Evolutionary conservation across 2,797 vertebrate species (phyloP).

Genomic region (Eulemur mongoz): DNA sequence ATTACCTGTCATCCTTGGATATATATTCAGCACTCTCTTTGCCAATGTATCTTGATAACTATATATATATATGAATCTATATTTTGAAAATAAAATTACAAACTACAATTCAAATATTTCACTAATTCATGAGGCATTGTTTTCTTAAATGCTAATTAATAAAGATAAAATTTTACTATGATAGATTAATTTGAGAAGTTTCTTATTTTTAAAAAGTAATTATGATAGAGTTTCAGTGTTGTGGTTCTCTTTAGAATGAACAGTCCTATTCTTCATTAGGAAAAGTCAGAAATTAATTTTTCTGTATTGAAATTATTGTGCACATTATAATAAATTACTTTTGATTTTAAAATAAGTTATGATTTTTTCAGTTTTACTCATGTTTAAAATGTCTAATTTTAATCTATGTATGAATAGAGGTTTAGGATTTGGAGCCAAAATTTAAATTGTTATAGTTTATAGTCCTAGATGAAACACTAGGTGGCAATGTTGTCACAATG

Average conservation of each 20-base stretch:
- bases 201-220: constrained; percentile 7
- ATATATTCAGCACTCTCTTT: neutral
- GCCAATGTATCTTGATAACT: neutral
- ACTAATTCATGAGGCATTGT: neutral
- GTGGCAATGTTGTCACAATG: constrained; percentile 87
- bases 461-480: constrained; percentile 76
- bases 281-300: constrained; percentile 6
- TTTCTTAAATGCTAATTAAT: neutral
- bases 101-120: constrained; percentile 32
- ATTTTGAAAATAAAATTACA: constrained; percentile 6
- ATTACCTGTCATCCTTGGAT: neutral
- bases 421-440: fast-evolving
- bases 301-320: neutral
- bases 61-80: neutral
- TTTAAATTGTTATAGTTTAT: constrained; percentile 44
- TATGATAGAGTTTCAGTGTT: neutral
- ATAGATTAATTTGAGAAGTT: neutral
- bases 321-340: neutral
- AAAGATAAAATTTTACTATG: neutral
- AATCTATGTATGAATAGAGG: neutral
- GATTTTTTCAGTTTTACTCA: neutral
- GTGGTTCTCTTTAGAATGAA: neutral
- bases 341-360: neutral
- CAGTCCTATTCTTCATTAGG: neutral
- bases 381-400: neutral